Conservation (phyloP, 2,888 invertebrate genomes). For the Herminia tarsipennalis region DNA sequence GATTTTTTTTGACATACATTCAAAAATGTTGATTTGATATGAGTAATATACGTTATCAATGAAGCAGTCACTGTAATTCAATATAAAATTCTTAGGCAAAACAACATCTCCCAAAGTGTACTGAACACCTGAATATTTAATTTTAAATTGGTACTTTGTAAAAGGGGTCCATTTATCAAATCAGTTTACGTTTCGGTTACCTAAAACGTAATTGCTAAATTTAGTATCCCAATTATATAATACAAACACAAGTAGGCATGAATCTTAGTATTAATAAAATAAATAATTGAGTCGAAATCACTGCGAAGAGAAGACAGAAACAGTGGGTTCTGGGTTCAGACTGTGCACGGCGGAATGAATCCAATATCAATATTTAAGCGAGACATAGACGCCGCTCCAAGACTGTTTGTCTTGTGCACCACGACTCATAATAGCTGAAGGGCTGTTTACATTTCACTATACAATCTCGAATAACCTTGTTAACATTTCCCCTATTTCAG, state of each 20-base stretch:
- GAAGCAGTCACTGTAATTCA: too few relatives aligned
- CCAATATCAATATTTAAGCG: slow-evolving; percentile 75
- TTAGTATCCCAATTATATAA: slow-evolving; percentile 30
- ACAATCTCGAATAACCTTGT: slow-evolving; percentile 73
- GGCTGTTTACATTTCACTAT: slow-evolving; percentile 74
- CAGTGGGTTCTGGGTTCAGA: slow-evolving; percentile 3
- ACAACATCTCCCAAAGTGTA: neutral
- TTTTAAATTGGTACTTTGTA: neutral
- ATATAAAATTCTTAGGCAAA: too few relatives aligned
- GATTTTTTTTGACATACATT: too few relatives aligned
- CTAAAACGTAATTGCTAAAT: slow-evolving; percentile 18
- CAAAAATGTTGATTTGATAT: too few relatives aligned
- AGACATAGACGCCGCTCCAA: slow-evolving; percentile 59
- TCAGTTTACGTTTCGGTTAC: slow-evolving; percentile 13
- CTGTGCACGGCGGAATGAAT: slow-evolving; percentile 29
- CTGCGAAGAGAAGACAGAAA: slow-evolving; percentile 21
- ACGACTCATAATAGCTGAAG: slow-evolving; percentile 70
- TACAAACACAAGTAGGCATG: slow-evolving; percentile 27
- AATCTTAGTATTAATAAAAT: slow-evolving; percentile 37
- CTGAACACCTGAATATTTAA: neutral
- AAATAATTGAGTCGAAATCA: slow-evolving; percentile 45
- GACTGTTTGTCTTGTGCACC: slow-evolving; percentile 76
- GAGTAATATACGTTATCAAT: too few relatives aligned
- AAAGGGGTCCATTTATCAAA: slow-evolving; percentile 14
- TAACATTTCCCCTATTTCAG: slow-evolving; percentile 51